Conservation (phyloP, 2,113 vertebrate genomes). For the Hypanus sabinus region DNA sequence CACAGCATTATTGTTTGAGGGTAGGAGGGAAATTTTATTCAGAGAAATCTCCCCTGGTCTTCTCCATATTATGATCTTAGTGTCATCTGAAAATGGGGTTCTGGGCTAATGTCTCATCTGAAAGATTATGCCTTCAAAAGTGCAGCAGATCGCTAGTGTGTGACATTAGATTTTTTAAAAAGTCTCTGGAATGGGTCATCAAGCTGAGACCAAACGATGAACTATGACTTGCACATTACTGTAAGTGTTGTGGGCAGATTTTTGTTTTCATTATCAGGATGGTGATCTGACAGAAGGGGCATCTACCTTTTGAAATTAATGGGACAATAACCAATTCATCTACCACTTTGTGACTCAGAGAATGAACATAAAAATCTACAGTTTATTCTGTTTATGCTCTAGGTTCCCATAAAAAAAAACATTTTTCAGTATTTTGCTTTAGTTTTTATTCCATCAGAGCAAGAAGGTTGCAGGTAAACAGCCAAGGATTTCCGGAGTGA, state of each 20-base stretch:
- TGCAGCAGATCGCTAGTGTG: background rate
- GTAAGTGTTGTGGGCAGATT: background rate
- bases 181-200: background rate
- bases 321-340: background rate
- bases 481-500: too few species aligned
- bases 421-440: background rate
- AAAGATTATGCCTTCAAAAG: background rate
- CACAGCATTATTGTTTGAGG: background rate
- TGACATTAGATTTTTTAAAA: background rate
- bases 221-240: background rate
- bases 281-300: background rate
- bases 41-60: background rate
- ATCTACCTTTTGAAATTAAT: background rate
- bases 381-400: background rate
- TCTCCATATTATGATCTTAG: background rate
- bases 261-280: background rate
- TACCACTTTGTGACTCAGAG: background rate
- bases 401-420: background rate
- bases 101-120: background rate
- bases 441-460: background rate
- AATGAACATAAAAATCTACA: background rate
- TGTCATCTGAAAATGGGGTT: background rate
- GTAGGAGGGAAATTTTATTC: background rate
- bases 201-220: background rate
- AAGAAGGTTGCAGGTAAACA: too few species aligned